phyloP scores from a whole-genome alignment of 2,797 vertebrate species.

The Columba guinea region DNA sequence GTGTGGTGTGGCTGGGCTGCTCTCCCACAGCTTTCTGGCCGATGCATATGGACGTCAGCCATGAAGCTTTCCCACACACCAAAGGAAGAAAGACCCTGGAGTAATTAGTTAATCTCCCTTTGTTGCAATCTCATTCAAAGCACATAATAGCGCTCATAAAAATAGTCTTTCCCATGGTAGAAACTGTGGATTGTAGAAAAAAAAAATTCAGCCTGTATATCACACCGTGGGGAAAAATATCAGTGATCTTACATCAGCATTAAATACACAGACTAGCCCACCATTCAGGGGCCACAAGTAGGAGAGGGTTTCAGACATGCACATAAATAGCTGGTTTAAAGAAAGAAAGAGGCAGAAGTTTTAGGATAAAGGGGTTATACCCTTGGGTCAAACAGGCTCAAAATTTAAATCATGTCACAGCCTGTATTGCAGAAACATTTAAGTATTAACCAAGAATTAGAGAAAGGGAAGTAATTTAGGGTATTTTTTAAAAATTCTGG shows the following conservation, averaged over 20 bases:
- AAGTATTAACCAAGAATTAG: background rate
- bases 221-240: constrained; percentile 23
- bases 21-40: background rate
- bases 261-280: background rate
- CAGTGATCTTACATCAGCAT: background rate
- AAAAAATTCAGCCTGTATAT: background rate
- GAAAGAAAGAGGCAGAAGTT: background rate
- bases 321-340: background rate
- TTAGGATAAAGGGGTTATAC: background rate
- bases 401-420: background rate
- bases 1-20: background rate
- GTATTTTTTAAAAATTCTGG: background rate
- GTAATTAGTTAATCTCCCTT: constrained; percentile 50
- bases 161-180: constrained; percentile 30
- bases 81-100: constrained; percentile 4
- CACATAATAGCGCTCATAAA: background rate
- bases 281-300: background rate
- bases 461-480: background rate
- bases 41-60: background rate
- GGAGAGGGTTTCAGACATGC: background rate
- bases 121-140: constrained; percentile 17
- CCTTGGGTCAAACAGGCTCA: background rate
- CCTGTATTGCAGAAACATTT: background rate
- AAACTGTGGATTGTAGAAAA: background rate
- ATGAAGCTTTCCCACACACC: constrained; percentile 7